Base-by-base conservation (phyloP, 2,797 vertebrate species). In the Echiichthys vipera region DNA sequence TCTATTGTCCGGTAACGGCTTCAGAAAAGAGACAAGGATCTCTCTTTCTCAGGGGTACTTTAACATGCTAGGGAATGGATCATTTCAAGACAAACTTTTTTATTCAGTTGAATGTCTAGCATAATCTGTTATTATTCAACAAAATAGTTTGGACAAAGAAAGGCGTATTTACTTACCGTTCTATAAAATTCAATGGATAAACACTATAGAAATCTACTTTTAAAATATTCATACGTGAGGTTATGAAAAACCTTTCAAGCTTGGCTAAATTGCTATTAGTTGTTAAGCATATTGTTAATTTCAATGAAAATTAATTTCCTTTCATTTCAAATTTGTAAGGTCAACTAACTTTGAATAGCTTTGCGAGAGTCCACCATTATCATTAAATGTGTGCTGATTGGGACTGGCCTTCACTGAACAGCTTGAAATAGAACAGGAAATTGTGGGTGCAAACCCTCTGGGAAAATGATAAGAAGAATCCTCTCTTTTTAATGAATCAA, bases 401-500 rank as follows among this genome's bases (percentile, higher is more conserved):
- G 86, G 85, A 84, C 77, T 89, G 88, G 81, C 87, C 89, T 88
- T 58, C 75, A 90, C 79, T 90, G 81, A 93, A 84, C 87, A 80
- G 85, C 91, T 91, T 85, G 87, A 91, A 94, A 91, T 90, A 87
- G 86, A 94, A 92, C 79, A 85, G 86, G 74, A 91, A 94, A 94
- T 93, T 87, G 89, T 89, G 87, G 79, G 87, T 88, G 84, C 90
- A 90, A 90, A 92, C 91, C 93, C 88, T 85, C 67, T 80, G 91
- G 92, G 92, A 82, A 83, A 89, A 90, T 11, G 92, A 95, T 94
- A 94, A 95, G 91, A 71, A 86, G 74, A 92, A 93, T 90, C 86
- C 86, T 87, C 87, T 84, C 40, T 88, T 92, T 95, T 93, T 91
- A 94, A 94, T 94, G 90, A 95, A 94, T 94, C 92, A 93, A 94